phyloP scores from a whole-genome alignment of 2,888 invertebrate genomes.

The Heliconius hortense region DNA sequence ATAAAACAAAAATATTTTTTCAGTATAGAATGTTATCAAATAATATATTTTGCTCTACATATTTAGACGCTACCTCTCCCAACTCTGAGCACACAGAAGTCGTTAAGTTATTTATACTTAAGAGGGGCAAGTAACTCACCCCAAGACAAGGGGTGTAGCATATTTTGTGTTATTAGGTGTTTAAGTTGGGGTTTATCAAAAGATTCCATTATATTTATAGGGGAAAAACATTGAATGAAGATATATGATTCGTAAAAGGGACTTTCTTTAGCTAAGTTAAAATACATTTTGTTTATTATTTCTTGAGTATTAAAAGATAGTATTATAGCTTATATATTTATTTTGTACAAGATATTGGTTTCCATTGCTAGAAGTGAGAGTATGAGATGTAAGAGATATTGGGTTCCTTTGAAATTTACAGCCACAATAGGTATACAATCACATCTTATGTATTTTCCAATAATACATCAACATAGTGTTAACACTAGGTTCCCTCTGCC shows the following conservation, averaged over 20 bases:
- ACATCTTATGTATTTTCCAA: neutral
- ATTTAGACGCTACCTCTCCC: conserved; percentile 45
- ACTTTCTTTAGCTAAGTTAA: conserved; percentile 18
- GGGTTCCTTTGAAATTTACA: neutral
- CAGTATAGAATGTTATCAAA: neutral
- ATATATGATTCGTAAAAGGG: conserved; percentile 24
- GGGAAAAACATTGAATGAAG: conserved; percentile 31
- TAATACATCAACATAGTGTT: neutral
- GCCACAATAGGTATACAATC: neutral
- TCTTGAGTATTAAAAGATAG: neutral
- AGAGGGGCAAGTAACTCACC: conserved; percentile 56
- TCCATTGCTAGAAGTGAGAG: neutral
- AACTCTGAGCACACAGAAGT: conserved; percentile 45
- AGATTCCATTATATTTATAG: conserved; percentile 43
- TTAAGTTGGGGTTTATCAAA: conserved; percentile 41
- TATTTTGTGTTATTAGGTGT: conserved; percentile 56
- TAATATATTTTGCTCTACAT: neutral
- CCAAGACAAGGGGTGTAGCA: conserved; percentile 50
- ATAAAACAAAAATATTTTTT: no score
- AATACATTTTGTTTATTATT: conserved; percentile 1
- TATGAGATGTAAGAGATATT: neutral
- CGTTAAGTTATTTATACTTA: conserved; percentile 73
- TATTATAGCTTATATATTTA: conserved; percentile 16
- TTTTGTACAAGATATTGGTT: neutral
- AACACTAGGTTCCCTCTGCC: no score